Evolutionary conservation across 1,140 invertebrate genomes (phyloP).

Genomic region (Drusus annulatus): DNA sequence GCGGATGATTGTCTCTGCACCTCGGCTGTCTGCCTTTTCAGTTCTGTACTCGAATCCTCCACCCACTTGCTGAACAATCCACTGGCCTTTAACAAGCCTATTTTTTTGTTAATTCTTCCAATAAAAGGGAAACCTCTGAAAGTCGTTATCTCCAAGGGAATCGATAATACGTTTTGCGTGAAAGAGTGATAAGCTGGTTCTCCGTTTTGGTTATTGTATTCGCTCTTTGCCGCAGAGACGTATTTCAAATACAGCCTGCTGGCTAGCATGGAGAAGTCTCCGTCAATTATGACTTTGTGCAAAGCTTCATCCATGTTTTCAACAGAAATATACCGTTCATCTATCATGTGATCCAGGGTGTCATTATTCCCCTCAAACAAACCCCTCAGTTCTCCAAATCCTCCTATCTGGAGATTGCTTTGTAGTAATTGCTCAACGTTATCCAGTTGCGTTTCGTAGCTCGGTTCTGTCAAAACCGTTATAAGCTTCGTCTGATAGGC

Average conservation of each 20-base stretch:
- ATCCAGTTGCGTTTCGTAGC: slow-evolving; percentile 69
- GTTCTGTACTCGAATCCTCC: slow-evolving; percentile 56
- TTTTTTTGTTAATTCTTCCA: slow-evolving; percentile 64
- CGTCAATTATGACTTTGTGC: slow-evolving; percentile 64
- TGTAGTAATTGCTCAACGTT: slow-evolving; percentile 67
- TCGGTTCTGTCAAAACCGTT: slow-evolving; percentile 68
- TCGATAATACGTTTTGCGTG: slow-evolving; percentile 66
- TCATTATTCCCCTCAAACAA: slow-evolving; percentile 69
- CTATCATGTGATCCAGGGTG: slow-evolving; percentile 65
- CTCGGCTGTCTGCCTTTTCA: slow-evolving; percentile 49
- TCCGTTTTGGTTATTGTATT: slow-evolving; percentile 63
- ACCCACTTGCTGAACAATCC: slow-evolving; percentile 65
- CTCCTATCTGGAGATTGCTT: slow-evolving; percentile 67
- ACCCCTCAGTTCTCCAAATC: slow-evolving; percentile 68
- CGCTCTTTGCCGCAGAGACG: slow-evolving; percentile 62
- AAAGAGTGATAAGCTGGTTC: slow-evolving; percentile 65
- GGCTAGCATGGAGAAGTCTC: slow-evolving; percentile 65
- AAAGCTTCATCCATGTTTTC: slow-evolving; percentile 63
- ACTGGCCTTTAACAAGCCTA: slow-evolving; percentile 66
- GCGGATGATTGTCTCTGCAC: slow-evolving; percentile 52
- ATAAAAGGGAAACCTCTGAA: slow-evolving; percentile 71
- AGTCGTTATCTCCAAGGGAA: slow-evolving; percentile 70
- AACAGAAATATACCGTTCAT: slow-evolving; percentile 64
- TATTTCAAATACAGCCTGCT: slow-evolving; percentile 65
- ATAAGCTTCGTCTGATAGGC: slow-evolving; percentile 73